Evolutionary conservation across 2,888 invertebrate genomes (phyloP), one percentile per base, ranked within the genome.

Genomic region (Agrenia bidenticulata): DNA sequence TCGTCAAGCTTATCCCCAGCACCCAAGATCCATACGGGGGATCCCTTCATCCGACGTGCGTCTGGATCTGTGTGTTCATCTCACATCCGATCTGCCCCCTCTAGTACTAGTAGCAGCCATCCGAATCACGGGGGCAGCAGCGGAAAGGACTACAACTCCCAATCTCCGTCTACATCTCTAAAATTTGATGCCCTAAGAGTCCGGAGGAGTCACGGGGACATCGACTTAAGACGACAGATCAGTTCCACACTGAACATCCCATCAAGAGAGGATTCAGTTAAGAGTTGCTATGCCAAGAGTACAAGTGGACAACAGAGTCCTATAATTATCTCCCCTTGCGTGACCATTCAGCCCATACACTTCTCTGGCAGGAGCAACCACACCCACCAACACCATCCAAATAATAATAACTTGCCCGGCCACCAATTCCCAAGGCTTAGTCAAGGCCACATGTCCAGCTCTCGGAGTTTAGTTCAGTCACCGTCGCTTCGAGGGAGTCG

Each of bases 231-330:
- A 39, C 63, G 69, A 64, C 68, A 71, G 58, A 62, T 63, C 61
- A 73, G 71, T 64, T 63, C 66, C 59, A 68, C 66, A 42, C 61
- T 73, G 58, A 71, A 66, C 63, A 71, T 71, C 64, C 73, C 73
- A 63, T 73, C 73, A 53, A 63, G 73, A 42, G 68, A 71, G 63
- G 64, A 69, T 26, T 71, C 71, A 15, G 64, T 71, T 42, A 69
- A 70, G 57, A 73, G 73, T 63, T 2, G 42, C 57, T 21, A 53
- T 24, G 53, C 59, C 63, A 27, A 68, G 21, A 60, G 42, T 26
- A 45, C 49, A 39, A 53, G 37, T 54, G 24, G 59, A 11, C 42
- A 64, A 26, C 15, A 57, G 58, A 26, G 62, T 57, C 24, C 45
- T 11, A 45, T 26, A 4, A 19, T 49, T n/a, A 24, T 42, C 5